Evolutionary conservation across 2,797 vertebrate genomes (phyloP), one percentile per base, ranked within the genome.

Genomic region (Gila robusta): DNA sequence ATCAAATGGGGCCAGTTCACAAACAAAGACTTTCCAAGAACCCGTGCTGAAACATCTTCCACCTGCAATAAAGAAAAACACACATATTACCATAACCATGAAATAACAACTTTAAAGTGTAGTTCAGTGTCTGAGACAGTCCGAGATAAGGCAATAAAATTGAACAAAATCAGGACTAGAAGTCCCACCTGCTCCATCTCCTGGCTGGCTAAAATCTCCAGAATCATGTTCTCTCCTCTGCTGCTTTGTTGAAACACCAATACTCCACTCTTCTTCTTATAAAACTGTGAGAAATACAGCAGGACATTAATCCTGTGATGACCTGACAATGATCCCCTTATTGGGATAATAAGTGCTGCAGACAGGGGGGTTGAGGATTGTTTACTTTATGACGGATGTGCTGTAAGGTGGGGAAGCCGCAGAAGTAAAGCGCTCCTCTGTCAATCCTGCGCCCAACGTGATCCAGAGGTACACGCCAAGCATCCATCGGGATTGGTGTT

Each of bases 1-100:
- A 98, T 98, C 86, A 99, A 95, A 92, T 99, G 98, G 67, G 98
- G 98, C 98, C 98, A 99, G 92, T 98, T 98, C 86, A 99, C 97
- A 89, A 99, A 99, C 79, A 99, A 92, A 4, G 96, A 91, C 79
- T 95, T 98, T 28, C 97, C 98, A 86, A 99, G 95, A 9, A 96
- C 86, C 0, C 83, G 90, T 21, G 91, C 88, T 28, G 97, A 95
- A 70, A 98, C 92, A 28, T 96, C 94, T 79, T 98, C 97, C 89
- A 96, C 93, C 62, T 93, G 85, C 97, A 98, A 85, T 35, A 59
- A 16, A 21, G 52, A 72, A 7, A 69, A 76, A 87, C 54, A 70
- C 6, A 80, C 3, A 69, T 16, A 26, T 21, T 67, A 39, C 39
- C 49, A 72, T 19, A 64, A n/a, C 26, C 35, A 67, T 23, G 54